Base-by-base conservation (phyloP, 2,888 invertebrate species). In the Syritta pipiens region DNA sequence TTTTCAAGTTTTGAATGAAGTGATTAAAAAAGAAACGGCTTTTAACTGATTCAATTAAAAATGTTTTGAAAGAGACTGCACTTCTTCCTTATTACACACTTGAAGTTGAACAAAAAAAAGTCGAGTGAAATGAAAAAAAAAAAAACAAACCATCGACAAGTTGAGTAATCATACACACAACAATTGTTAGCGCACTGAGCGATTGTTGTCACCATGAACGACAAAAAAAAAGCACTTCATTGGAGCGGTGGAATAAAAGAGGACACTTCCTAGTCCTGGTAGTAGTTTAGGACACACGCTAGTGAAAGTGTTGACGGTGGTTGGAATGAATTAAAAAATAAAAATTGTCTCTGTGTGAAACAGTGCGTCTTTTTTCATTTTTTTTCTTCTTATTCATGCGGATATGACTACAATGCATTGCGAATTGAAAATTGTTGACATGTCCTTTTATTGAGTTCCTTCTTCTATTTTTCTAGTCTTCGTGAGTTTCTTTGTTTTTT, bases 171-270 rank as follows among this genome's bases (percentile, higher is more conserved):
- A n/a, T n/a, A n/a, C n/a, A n/a, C n/a, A n/a, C n/a, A n/a, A n/a
- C n/a, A n/a, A n/a, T n/a, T n/a, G n/a, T n/a, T n/a, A n/a, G 22
- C 57, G 30, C 28, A 42, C 59, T 26, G 63, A 65, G 63, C 59
- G 63, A 35, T 77, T 71, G 76, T 71, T 77, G 71, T 60, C 59
- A 67, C 46, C 59, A 17, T 49, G 30, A 14, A 53, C n/a, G n/a
- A 35, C 35, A 12, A 46, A 59, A 44, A 59, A 60, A 55, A 40
- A 59, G 62, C 63, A 57, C 62, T 72, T 63, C 63, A 55, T 63
- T 72, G 14, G 37, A n/a, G n/a, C n/a, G n/a, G n/a, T n/a, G n/a
- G n/a, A n/a, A n/a, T 12, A 1, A 10, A 55, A 55, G 46, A 44
- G 67, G 74, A 67, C 67, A 67, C 67, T 60, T 53, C 30, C 37